Evolutionary conservation across 2,888 invertebrate species (phyloP), one percentile per base, ranked within the genome.

Genomic region (Macrophya alboannulata): DNA sequence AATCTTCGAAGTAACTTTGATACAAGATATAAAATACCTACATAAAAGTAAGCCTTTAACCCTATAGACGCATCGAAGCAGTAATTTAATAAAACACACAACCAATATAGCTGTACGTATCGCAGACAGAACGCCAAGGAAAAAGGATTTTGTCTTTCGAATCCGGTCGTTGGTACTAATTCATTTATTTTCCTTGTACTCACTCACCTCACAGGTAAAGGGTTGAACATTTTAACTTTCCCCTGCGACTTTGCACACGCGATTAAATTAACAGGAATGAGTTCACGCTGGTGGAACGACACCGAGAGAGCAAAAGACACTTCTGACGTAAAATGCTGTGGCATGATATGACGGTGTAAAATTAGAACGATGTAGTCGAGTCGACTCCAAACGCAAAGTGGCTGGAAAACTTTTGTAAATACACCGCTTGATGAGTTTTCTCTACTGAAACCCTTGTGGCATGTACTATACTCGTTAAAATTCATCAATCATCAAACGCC

Each of bases 251-350:
- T n/a, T 74, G 10, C 43, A n/a, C 9, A 45, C 72, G 45, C 45
- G 72, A 74, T 74, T 74, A 45, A 74, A 74, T 74, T 74, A 74
- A 74, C 21, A 43, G 72, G 45, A 74, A 74, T 74, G 72, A n/a
- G 3, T 43, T 45, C 21, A 21, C 40, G 45, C 12, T 25, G 45
- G 45, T n/a, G 21, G n/a, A 74, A 74, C 45, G 72, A 74, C 72
- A 74, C 72, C 12, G 12, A 21, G 10, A 74, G 12, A 74, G 72
- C 45, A 8, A 25, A 25, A 45, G 72, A 74, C 45, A 74, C 45
- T 74, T 74, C 45, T 25, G 15, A 74, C 21, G 72, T 45, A 21
- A 45, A 45, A 43, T 74, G 25, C 25, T 9, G 25, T 45, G 43
- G 72, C 72, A 74, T 12, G 21, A 45, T n/a, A 74, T 21, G n/a